Conservation (phyloP, 2,113 vertebrate genomes). For the Camelus bactrianus region DNA sequence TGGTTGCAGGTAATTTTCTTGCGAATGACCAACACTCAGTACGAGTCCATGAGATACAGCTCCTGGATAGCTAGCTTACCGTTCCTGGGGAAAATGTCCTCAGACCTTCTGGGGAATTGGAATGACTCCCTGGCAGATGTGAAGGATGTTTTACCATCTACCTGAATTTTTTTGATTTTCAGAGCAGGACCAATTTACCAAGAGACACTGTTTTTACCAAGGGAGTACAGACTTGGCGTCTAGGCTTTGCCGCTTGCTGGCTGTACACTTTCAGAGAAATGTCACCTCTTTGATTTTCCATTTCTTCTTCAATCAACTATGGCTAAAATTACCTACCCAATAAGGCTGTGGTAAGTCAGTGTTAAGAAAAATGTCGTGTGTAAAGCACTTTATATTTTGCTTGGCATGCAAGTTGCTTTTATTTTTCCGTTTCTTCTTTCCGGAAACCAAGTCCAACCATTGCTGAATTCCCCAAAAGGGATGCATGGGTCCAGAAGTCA, state of each 20-base stretch:
- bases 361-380: not conserved
- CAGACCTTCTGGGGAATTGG: not conserved
- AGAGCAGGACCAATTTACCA: not conserved
- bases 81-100: not conserved
- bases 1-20: not conserved
- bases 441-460: not conserved
- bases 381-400: not conserved
- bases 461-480: not conserved
- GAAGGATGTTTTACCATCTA: not conserved
- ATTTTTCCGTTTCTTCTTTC: constrained; percentile 4
- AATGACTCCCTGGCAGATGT: not conserved
- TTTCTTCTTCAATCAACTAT: constrained; percentile 39
- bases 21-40: not conserved
- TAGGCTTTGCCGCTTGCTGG: not conserved
- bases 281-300: not conserved
- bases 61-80: not conserved
- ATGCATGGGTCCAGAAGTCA: not conserved
- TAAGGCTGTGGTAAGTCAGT: not conserved
- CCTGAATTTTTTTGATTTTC: constrained; percentile 20
- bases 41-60: not conserved
- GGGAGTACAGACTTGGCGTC: not conserved
- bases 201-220: not conserved
- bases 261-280: not conserved
- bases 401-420: not conserved
- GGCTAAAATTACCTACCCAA: not conserved